These are phyloP conservation scores for Falco novaeseelandiae DNA, from an alignment of 2,797 vertebrate species.

Conservation along the genomic window DNA sequence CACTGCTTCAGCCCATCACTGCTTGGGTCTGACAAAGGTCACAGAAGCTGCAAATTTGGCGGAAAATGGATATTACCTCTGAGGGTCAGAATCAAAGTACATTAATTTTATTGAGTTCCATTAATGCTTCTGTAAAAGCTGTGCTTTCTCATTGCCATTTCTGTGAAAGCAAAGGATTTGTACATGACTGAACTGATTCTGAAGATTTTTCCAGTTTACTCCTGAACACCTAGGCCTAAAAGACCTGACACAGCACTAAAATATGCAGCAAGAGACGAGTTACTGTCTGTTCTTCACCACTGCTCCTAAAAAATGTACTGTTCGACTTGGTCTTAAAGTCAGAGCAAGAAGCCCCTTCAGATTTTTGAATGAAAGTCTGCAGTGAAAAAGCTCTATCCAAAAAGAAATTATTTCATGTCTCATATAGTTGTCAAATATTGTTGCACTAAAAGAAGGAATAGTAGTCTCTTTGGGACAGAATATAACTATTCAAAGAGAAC, in stretches of 20 bases:
- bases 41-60: not conserved
- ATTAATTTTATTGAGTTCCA: not conserved
- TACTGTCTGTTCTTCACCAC: not conserved
- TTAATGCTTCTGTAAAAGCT: constrained; percentile 22
- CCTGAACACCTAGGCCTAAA: rapidly evolving
- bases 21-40: not conserved
- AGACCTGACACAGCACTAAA: not conserved
- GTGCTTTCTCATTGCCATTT: not conserved
- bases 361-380: not conserved
- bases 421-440: not conserved
- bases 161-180: not conserved
- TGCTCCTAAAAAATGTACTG: not conserved
- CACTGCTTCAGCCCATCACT: not conserved
- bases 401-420: not conserved
- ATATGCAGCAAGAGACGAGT: not conserved
- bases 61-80: not conserved
- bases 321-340: not conserved
- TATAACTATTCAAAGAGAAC: not conserved
- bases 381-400: not conserved
- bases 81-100: not conserved
- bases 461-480: not conserved
- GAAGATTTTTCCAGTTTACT: not conserved
- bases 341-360: not conserved
- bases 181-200: not conserved
- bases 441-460: not conserved